Evolutionary conservation across 2,888 invertebrate genomes (phyloP).

Genomic region (Athalia cordata): DNA sequence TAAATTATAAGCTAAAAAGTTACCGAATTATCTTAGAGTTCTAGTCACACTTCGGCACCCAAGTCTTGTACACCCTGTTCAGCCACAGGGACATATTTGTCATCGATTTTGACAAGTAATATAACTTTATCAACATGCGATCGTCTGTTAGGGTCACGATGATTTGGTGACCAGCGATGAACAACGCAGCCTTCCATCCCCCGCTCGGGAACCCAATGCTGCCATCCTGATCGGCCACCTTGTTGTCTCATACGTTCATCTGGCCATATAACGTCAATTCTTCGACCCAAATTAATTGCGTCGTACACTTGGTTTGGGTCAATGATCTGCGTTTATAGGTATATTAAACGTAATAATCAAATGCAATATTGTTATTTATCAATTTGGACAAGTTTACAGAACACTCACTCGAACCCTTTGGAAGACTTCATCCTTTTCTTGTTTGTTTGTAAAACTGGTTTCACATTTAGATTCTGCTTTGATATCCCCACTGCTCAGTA

Average conservation of each 20-base stretch:
- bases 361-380: conserved; percentile 10
- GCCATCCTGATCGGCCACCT: conserved; percentile 93
- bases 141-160: conserved; percentile 89
- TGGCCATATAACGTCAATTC: conserved; percentile 98
- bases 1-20: not conserved
- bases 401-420: conserved; percentile 77
- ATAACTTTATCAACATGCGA: conserved; percentile 96
- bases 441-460: conserved; percentile 65
- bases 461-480: conserved; percentile 72
- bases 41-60: conserved; percentile 79
- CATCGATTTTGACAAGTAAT: conserved; percentile 93
- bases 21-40: conserved; percentile 18
- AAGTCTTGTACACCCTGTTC: conserved; percentile 90
- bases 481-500: conserved; percentile 79
- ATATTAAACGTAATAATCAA: not conserved
- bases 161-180: conserved; percentile 95
- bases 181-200: conserved; percentile 97
- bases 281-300: conserved; percentile 90
- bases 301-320: conserved; percentile 88
- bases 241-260: conserved; percentile 89
- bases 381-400: not conserved
- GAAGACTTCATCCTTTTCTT: conserved; percentile 74
- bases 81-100: conserved; percentile 94
- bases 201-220: conserved; percentile 90
- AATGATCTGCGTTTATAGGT: conserved; percentile 73